Evolutionary conservation across 2,797 vertebrate genomes (phyloP).

Genomic region (Karalla daura): DNA sequence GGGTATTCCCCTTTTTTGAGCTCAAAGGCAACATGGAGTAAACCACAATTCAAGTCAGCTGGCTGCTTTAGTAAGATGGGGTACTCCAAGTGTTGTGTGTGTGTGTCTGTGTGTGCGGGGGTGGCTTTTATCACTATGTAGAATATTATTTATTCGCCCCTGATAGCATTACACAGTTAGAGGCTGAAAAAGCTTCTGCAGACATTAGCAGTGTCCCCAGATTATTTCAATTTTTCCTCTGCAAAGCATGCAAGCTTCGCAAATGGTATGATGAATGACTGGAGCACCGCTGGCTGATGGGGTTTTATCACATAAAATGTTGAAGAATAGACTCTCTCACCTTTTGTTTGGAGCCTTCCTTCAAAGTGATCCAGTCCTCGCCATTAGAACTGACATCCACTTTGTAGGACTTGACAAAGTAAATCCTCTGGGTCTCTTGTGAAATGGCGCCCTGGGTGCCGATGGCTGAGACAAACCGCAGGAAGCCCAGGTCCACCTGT

Average conservation of each 20-base stretch:
- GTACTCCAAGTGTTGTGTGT: conserved; percentile 33
- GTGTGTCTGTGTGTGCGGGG: conserved; percentile 6
- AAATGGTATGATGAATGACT: background rate
- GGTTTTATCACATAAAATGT: background rate
- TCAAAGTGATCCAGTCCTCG: conserved; percentile 98
- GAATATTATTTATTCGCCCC: background rate
- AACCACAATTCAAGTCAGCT: conserved; percentile 57
- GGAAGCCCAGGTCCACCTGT: conserved; percentile 95
- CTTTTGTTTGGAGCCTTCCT: conserved; percentile 93
- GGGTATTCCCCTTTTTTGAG: conserved; percentile 51
- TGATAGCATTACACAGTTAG: background rate
- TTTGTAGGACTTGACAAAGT: conserved; percentile 93
- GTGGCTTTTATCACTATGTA: conserved; percentile 32
- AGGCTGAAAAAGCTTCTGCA: background rate
- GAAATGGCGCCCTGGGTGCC: conserved; percentile 97
- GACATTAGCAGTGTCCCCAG: background rate
- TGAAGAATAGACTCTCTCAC: conserved; percentile 71
- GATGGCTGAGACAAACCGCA: conserved; percentile 93
- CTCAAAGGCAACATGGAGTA: conserved; percentile 44
- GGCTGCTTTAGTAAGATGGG: conserved; percentile 16
- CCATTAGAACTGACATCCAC: conserved; percentile 97
- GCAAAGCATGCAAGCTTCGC: background rate
- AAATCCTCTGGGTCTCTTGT: conserved; percentile 93
- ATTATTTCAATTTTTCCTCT: background rate
- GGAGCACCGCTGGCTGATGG: background rate